Evolutionary conservation across 2,797 vertebrate genomes (phyloP).

Genomic region (Pogonophryne albipinna): DNA sequence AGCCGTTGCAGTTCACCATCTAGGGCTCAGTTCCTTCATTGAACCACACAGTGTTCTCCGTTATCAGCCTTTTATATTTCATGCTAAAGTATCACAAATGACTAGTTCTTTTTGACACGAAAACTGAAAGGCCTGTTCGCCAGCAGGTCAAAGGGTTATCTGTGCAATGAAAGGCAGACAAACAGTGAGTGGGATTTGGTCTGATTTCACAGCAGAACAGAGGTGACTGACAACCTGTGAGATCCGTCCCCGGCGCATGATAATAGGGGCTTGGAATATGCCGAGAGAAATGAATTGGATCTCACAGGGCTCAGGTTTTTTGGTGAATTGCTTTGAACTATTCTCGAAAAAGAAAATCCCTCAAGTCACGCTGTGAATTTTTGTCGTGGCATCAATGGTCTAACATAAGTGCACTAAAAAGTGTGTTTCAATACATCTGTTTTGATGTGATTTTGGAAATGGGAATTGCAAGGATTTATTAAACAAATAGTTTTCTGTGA

Average conservation of each 20-base stretch:
- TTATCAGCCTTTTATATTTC: constrained; percentile 47
- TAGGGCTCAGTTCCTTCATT: constrained; percentile 48
- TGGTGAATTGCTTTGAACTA: constrained; percentile 70
- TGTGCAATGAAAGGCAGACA: constrained; percentile 39
- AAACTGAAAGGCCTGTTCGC: constrained; percentile 22
- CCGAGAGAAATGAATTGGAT: constrained; percentile 64
- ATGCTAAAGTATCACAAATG: constrained; percentile 7
- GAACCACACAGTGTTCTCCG: constrained; percentile 44
- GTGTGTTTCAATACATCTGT: constrained; percentile 32
- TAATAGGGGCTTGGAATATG: constrained; percentile 66
- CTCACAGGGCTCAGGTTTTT: constrained; percentile 57
- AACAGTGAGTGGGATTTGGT: constrained; percentile 64
- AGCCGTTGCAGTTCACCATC: constrained; percentile 44
- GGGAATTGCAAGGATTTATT: background rate
- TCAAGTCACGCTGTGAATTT: constrained; percentile 68
- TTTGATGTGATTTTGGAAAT: constrained; percentile 41
- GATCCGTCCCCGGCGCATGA: constrained; percentile 61
- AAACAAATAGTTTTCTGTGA: background rate
- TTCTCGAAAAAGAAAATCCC: constrained; percentile 68
- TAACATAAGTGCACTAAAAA: constrained; percentile 41
- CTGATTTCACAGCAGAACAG: constrained; percentile 68
- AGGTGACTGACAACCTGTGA: constrained; percentile 73
- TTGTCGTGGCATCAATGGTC: constrained; percentile 57
- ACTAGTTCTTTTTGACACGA: constrained; percentile 10
- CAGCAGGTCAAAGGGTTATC: constrained; percentile 44